phyloP scores from a whole-genome alignment of 2,888 invertebrate genomes.

The Chymomyza procnemis region DNA sequence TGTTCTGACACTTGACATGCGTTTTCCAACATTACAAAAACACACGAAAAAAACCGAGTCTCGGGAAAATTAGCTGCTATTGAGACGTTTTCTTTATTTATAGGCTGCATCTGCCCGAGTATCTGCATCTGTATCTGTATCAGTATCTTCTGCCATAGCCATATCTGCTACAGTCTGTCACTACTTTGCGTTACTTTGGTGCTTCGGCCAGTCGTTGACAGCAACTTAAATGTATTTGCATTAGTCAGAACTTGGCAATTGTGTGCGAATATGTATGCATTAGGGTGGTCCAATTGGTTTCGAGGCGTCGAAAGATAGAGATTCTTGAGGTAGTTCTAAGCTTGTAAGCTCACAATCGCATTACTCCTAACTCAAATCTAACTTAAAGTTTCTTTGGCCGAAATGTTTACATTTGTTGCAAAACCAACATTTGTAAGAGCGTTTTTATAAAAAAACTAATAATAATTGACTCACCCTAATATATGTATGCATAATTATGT shows the following conservation, averaged over 20 bases:
- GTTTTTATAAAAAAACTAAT: no score
- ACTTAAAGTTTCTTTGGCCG: no score
- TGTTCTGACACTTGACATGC: constrained; percentile 44
- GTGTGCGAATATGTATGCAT: background rate
- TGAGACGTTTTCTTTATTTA: constrained; percentile 63
- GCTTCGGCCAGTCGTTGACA: constrained; percentile 43
- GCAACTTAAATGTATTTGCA: constrained; percentile 50
- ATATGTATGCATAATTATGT: background rate
- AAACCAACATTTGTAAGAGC: no score
- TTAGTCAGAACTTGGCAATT: constrained; percentile 67
- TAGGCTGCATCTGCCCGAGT: constrained; percentile 42
- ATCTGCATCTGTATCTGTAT: no score
- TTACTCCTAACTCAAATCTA: no score
- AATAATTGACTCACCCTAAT: no score
- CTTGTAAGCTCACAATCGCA: no score
- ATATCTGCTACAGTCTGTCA: background rate
- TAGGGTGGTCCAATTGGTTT: no score
- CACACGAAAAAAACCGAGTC: constrained; percentile 15
- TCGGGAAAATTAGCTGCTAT: constrained; percentile 51
- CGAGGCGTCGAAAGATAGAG: no score
- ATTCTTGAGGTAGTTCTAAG: no score
- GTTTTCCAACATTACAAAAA: constrained; percentile 5
- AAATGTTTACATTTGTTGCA: no score
- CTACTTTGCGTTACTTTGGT: background rate
- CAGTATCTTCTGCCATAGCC: no score